Base-by-base conservation (phyloP, 2,888 invertebrate species). In the Lasioglossum malachurum region DNA sequence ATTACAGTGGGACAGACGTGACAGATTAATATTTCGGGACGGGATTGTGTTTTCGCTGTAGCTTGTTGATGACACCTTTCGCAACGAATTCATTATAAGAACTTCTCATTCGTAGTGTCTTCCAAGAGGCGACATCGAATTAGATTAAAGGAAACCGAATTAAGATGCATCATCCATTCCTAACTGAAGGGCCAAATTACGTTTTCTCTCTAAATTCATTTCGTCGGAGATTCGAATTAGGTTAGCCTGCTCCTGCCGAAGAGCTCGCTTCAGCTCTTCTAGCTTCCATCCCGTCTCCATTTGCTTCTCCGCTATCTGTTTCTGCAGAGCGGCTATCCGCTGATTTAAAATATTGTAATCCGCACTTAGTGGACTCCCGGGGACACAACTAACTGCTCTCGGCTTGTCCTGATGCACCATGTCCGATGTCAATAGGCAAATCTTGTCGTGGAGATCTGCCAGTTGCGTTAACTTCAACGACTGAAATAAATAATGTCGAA, bases 401-500 rank as follows among this genome's bases (percentile, higher is more conserved):
- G 74, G 74, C 71, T 72, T 80, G 60, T 92, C 93, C 64, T 92
- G 83, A 14, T 88, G 82, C 60, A 94, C 92, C 90, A 94, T 92
- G 31, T 82, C 83, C 69, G 93, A 92, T 31, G 94, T 94, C 71
- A 93, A 60, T 7, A 85, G 49, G 77, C 95, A 94, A 49, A 95
- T 93, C 75, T 91, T 91, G 67, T 94, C 94, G 85, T 94, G 94
- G 46, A 95, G 87, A 46, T 95, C 94, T 1, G 94, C 95, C 79
- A 95, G 82, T 86, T 94, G 92, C 3, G 93, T 92, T 78, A 94
- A 74, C 16, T 93, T 93, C 80, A 94, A 81, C 10, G 94, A 92
- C 94, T 94, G 7, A 60, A 78, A 23, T 1, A 60, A 41, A 49
- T 1, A 31, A 31, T 64, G n/a, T 71, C 16, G 4, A 38, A 12